A percentile compares a stretch with the other conserved stretches of the same genome.
phyloP scores from a whole-genome alignment of 2,113 vertebrate genomes.

The Phalacrocorax pelagicus region DNA sequence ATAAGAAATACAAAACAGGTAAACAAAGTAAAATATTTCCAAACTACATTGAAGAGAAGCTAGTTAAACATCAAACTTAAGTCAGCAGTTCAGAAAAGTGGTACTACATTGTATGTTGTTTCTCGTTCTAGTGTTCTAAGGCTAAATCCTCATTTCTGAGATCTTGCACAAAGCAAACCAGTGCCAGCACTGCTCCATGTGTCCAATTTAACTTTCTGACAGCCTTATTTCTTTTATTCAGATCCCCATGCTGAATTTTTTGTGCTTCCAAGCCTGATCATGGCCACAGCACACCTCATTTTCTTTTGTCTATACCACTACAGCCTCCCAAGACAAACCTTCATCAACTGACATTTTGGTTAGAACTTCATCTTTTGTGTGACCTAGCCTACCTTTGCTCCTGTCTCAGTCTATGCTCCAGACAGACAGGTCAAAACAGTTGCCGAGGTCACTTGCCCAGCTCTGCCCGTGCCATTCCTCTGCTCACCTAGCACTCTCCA shows the following conservation, averaged over 20 bases:
- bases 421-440: background rate
- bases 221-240: background rate
- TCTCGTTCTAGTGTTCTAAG: background rate
- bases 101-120: background rate
- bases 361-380: background rate
- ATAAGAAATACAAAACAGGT: background rate
- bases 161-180: background rate
- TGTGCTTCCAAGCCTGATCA: background rate
- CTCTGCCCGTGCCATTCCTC: background rate
- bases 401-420: background rate
- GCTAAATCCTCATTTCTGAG: background rate
- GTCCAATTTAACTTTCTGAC: background rate
- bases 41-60: background rate
- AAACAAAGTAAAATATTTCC: background rate
- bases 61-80: background rate
- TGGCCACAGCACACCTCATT: background rate
- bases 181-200: background rate
- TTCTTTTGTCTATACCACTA: background rate
- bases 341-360: background rate
- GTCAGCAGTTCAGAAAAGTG: background rate
- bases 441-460: background rate
- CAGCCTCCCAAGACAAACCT: background rate
- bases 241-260: background rate
- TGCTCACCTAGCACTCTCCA: background rate
- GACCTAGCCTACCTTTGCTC: background rate